These are phyloP conservation scores for Trididemnum miniatum DNA, from an alignment of 23 tunicate genomes.

Conservation along the genomic window DNA sequence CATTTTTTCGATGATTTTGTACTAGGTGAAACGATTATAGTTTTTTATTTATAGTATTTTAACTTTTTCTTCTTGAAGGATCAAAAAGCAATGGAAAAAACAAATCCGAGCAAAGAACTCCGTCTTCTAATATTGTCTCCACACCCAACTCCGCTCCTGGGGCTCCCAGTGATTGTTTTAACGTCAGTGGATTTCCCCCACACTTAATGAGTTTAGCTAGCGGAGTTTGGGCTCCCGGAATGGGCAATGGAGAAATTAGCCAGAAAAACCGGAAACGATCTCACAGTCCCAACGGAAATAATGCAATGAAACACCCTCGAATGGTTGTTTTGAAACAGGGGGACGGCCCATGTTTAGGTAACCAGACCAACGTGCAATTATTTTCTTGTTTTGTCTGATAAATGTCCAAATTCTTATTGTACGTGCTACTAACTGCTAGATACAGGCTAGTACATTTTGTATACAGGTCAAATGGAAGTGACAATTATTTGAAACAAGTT, in stretches of 20 bases:
- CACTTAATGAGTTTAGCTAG: slow-evolving; percentile 46
- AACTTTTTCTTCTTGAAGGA: slow-evolving; percentile 4
- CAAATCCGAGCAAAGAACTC: background rate
- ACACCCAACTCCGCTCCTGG: background rate
- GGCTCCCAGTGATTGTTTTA: background rate
- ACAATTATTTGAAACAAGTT: no score
- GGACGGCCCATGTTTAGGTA: slow-evolving; percentile 89
- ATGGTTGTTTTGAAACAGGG: slow-evolving; percentile 90
- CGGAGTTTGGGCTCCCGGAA: slow-evolving; percentile 32
- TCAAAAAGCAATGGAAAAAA: background rate
- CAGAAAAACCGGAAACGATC: slow-evolving; percentile 59
- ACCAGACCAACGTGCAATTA: no score
- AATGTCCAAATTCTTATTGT: no score
- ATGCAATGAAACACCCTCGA: slow-evolving; percentile 52
- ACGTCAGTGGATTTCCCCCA: slow-evolving; percentile 32
- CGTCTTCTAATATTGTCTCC: background rate
- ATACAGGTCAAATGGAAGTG: no score
- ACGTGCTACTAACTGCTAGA: no score
- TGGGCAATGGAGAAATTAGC: background rate
- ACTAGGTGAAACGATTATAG: no score
- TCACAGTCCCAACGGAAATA: slow-evolving; percentile 57
- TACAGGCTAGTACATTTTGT: no score
- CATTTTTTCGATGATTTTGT: no score
- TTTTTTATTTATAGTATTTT: background rate
- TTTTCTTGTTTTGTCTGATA: no score